Conservation (phyloP, 2,888 invertebrate genomes). For the Apocheima hispidaria region DNA sequence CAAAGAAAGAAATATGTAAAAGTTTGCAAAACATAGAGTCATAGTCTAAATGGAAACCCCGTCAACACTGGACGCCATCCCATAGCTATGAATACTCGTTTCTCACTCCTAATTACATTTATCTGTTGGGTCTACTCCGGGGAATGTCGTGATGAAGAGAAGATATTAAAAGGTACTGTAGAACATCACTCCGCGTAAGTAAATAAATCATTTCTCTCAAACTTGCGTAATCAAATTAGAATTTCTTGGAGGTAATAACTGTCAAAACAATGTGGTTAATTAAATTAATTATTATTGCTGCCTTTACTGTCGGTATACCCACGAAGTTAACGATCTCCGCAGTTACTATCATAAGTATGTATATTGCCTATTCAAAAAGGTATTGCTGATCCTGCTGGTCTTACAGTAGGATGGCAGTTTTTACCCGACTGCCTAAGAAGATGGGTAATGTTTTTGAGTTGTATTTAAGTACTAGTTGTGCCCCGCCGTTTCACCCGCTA, state of each 20-base stretch:
- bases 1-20: conserved; percentile 34
- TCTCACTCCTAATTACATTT: conserved; percentile 48
- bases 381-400: too few relatives aligned
- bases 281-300: conserved; percentile 27
- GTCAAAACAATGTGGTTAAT: conserved; percentile 31
- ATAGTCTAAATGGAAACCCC: conserved; percentile 50
- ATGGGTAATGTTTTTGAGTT: too few relatives aligned
- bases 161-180: conserved; percentile 75
- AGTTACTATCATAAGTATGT: not conserved
- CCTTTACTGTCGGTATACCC: not conserved
- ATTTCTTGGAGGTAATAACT: conserved; percentile 28
- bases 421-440: too few relatives aligned
- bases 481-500: too few relatives aligned
- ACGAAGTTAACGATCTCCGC: conserved; percentile 9
- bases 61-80: conserved; percentile 53
- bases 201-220: conserved; percentile 35
- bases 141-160: conserved; percentile 75
- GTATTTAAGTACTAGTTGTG: too few relatives aligned
- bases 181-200: conserved; percentile 23
- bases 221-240: conserved; percentile 29
- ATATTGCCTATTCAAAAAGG: too few relatives aligned
- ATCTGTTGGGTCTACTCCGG: conserved; percentile 47
- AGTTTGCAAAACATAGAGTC: conserved; percentile 49
- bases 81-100: conserved; percentile 47
- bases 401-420: too few relatives aligned